These are phyloP conservation scores for Blomia tropicalis DNA, from an alignment of 2,888 invertebrate species.

Conservation along the genomic window DNA sequence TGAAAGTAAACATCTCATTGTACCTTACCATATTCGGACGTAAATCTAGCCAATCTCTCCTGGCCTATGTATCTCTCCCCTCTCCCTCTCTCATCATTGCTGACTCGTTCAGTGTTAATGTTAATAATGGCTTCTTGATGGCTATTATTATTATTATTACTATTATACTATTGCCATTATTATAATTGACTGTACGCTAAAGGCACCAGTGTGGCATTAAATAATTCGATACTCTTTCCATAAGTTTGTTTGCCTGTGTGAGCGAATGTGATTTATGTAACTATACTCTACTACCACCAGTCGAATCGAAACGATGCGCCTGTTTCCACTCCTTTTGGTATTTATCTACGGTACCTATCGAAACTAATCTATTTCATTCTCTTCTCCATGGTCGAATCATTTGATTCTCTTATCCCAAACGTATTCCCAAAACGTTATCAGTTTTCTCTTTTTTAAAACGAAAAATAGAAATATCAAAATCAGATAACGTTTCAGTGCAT, in stretches of 20 bases:
- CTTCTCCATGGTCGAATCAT: too few relatives aligned
- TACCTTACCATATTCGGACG: slow-evolving; percentile 15
- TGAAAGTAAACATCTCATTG: too few relatives aligned
- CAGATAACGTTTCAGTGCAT: too few relatives aligned
- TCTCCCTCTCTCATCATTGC: neutral
- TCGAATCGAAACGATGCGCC: too few relatives aligned
- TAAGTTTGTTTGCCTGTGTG: neutral
- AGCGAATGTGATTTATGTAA: slow-evolving; percentile 6
- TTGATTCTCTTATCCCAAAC: too few relatives aligned
- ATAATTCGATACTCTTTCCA: neutral
- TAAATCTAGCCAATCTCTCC: slow-evolving; percentile 6
- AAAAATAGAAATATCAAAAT: too few relatives aligned
- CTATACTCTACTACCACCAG: neutral
- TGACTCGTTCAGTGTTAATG: slow-evolving; percentile 3
- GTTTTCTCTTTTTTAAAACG: too few relatives aligned
- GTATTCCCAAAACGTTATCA: too few relatives aligned
- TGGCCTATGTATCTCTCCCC: too few relatives aligned
- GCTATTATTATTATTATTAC: neutral
- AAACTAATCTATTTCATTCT: too few relatives aligned
- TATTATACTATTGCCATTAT: neutral
- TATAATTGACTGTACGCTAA: slow-evolving; percentile 2
- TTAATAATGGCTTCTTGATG: slow-evolving; percentile 15
- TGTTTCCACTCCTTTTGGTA: too few relatives aligned
- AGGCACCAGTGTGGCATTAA: neutral
- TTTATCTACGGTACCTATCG: too few relatives aligned